Percentiles rank a stretch among this genome's conserved stretches.
phyloP scores from a whole-genome alignment of 92 coral and sea anemone genomes.

The Porites cylindrica region DNA sequence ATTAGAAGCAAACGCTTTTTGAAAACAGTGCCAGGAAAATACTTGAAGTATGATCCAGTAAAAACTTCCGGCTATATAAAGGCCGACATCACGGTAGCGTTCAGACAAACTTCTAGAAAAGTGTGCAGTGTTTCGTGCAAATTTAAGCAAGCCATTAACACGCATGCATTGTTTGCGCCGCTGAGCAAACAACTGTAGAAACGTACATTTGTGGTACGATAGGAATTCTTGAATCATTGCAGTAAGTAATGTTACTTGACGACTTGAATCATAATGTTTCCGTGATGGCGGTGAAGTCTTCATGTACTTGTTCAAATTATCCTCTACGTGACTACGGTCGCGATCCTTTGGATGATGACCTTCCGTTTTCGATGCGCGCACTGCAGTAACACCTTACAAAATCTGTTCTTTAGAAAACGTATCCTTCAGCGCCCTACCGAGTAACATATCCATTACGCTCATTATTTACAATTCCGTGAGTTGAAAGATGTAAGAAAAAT shows the following conservation, averaged over 20 bases:
- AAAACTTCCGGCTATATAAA: background rate
- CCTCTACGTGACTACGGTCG: background rate
- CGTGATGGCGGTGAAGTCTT: background rate
- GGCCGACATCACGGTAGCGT: background rate
- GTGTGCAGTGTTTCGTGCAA: background rate
- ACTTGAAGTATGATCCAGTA: background rate
- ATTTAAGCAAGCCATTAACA: background rate
- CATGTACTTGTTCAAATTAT: background rate
- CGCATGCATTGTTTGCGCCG: background rate
- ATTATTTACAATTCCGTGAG: background rate
- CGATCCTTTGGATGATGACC: no score
- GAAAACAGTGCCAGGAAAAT: background rate
- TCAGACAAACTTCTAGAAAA: background rate
- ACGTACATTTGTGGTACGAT: no score
- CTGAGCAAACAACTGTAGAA: background rate
- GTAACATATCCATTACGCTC: background rate
- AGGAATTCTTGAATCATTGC: no score
- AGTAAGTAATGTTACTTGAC: no score
- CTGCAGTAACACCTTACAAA: no score
- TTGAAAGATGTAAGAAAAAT: background rate
- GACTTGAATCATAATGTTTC: no score
- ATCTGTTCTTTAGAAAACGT: background rate
- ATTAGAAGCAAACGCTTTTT: conserved; percentile 2
- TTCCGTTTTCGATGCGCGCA: no score
- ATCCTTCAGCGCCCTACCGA: background rate